These are phyloP conservation scores for Lutjanus argentimaculatus DNA, from an alignment of 2,797 vertebrate genomes.

Conservation along the genomic window DNA sequence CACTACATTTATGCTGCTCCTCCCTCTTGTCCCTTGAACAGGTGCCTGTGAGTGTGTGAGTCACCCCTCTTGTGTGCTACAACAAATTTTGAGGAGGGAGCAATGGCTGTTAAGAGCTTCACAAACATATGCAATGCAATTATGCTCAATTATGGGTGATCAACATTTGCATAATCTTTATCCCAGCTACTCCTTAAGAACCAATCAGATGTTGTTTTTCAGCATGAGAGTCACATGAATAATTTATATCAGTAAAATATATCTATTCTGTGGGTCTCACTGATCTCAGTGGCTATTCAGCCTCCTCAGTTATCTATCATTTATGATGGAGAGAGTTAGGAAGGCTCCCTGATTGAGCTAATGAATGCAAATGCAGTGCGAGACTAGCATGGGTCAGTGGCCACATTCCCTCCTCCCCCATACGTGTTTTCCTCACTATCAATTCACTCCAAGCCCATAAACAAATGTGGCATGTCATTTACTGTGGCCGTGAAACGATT, in stretches of 20 bases:
- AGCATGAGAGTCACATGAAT: conserved; percentile 76
- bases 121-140: conserved; percentile 82
- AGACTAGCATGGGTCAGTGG: conserved; percentile 79
- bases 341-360: conserved; percentile 81
- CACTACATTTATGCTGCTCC: conserved; percentile 20
- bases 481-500: conserved; percentile 78
- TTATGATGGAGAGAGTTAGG: conserved; percentile 80
- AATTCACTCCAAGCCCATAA: conserved; percentile 81
- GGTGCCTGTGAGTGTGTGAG: conserved; percentile 63
- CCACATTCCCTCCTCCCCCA: conserved; percentile 55
- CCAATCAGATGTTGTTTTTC: conserved; percentile 79
- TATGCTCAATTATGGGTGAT: conserved; percentile 82
- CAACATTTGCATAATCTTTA: conserved; percentile 85
- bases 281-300: conserved; percentile 71
- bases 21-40: conserved; percentile 56
- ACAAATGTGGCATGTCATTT: conserved; percentile 86
- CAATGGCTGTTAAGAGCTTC: conserved; percentile 76
- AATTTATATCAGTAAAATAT: conserved; percentile 79
- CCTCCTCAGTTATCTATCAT: conserved; percentile 81
- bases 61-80: conserved; percentile 58
- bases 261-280: conserved; percentile 75
- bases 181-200: conserved; percentile 76
- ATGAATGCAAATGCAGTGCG: conserved; percentile 82
- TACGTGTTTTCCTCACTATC: conserved; percentile 77
- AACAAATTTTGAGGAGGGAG: conserved; percentile 55